phyloP scores from a whole-genome alignment of 2,888 invertebrate genomes.

The Coecobrya sp. region DNA sequence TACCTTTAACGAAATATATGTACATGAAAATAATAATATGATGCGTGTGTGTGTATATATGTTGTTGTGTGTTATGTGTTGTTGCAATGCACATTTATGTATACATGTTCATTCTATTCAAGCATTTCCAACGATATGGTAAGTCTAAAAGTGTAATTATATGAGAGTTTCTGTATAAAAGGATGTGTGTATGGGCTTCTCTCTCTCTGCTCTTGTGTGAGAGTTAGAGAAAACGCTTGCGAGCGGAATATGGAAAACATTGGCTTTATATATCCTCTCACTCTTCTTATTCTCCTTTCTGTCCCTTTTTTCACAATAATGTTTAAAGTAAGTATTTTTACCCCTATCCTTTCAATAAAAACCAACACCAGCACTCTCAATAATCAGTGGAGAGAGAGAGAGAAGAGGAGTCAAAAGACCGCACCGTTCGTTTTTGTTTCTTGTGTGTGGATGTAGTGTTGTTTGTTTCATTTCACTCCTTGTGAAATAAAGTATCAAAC shows the following conservation, averaged over 20 bases:
- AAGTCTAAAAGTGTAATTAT: background rate
- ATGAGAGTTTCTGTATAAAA: background rate
- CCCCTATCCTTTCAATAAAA: conserved; percentile 77
- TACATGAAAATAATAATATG: conserved; percentile 63
- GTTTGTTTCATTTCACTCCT: conserved; percentile 53
- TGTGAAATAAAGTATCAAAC: conserved; percentile 51
- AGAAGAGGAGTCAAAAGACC: conserved; percentile 67
- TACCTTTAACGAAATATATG: no score
- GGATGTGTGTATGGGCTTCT: background rate
- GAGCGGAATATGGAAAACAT: background rate
- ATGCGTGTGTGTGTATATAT: conserved; percentile 50
- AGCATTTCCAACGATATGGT: conserved; percentile 34
- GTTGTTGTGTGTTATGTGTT: conserved; percentile 34
- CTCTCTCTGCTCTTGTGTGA: no score
- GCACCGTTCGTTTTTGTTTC: conserved; percentile 63
- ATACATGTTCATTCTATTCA: conserved; percentile 58
- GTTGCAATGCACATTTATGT: conserved; percentile 37
- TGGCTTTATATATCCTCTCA: background rate
- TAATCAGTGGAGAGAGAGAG: conserved; percentile 45
- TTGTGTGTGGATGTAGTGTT: no score
- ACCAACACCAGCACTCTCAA: conserved; percentile 51
- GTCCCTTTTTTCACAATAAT: conserved; percentile 36
- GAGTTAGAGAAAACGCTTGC: no score
- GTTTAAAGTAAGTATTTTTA: conserved; percentile 70
- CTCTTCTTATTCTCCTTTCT: background rate